Evolutionary conservation across 2,113 vertebrate species (phyloP), one percentile per base, ranked within the genome.

Genomic region (Rhea americana): DNA sequence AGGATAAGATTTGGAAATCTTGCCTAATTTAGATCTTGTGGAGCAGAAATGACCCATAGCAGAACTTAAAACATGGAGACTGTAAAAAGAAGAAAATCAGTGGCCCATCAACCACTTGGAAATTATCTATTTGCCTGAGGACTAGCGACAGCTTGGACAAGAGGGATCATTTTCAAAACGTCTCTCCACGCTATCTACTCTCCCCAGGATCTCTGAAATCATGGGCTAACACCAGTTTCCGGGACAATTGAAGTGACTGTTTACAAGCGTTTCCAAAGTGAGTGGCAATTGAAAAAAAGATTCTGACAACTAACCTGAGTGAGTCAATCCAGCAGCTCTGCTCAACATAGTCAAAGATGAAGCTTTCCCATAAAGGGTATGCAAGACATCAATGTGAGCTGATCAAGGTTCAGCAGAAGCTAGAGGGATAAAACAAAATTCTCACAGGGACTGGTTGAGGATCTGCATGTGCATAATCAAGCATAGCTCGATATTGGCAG

Each of bases 401-500:
- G 75, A 16, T 30, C 2, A 1, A 22, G 6, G 43, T 78, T 70
- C 82, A 11, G 28, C 28, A 82, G 53, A 89, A 26, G 53, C 53
- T 20, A 32, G 3, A 16, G 61, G 80, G 45, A 25, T 43, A 26
- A 56, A 56, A 56, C 20, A 39, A 48, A 16, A 10, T 47, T 12
- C 8, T 43, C 1, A 0, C 25, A 25, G 63, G 55, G 53, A 21
- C 35, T 51, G 50, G 1, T 35, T 24, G 68, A 63, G 32, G 39
- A 22, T 41, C 8, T 90, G 80, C 71, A 61, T 87, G 14, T 0
- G 0, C 68, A 35, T n/a, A 78, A 58, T 11, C 50, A 50, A 75
- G n/a, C 3, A 0, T 26, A 51, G 32, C 21, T 30, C 0, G 0
- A 13, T 24, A 26, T 6, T 8, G 21, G 67, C 45, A 89, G 71